These are phyloP conservation scores for Hassar affinis DNA, from an alignment of 2,113 vertebrate species.

Conservation along the genomic window DNA sequence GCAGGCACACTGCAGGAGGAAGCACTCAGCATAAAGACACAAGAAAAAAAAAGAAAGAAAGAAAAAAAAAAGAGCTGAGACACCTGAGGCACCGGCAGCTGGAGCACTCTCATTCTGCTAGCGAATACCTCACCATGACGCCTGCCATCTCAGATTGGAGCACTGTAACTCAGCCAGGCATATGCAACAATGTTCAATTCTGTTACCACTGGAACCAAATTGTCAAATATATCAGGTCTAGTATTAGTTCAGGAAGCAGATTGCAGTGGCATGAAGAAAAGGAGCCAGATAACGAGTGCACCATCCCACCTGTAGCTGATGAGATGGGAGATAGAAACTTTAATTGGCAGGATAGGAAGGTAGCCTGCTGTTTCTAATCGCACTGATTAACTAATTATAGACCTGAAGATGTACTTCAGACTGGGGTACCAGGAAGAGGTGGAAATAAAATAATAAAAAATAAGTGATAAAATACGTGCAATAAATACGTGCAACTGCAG, in stretches of 20 bases:
- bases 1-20: conserved; percentile 34
- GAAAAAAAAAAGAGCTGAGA: background rate
- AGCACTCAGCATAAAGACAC: conserved; percentile 11
- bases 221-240: conserved; percentile 18
- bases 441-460: conserved; percentile 13
- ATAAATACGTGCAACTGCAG: background rate
- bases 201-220: conserved; percentile 18
- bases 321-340: conserved; percentile 47
- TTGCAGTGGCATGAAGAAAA: background rate
- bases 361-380: conserved; percentile 54
- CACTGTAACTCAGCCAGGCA: conserved; percentile 9
- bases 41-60: background rate
- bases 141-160: conserved; percentile 2
- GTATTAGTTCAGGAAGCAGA: conserved; percentile 31
- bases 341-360: conserved; percentile 50
- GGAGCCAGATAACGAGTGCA: conserved; percentile 40
- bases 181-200: background rate
- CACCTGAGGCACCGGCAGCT: conserved; percentile 33
- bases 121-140: background rate
- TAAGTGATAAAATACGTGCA: background rate
- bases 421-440: conserved; percentile 30
- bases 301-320: conserved; percentile 46
- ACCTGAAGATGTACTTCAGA: conserved; percentile 46
- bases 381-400: conserved; percentile 55
- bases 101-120: conserved; percentile 6